Evolutionary conservation across 2,113 vertebrate genomes (phyloP), one percentile per base, ranked within the genome.

Genomic region (Pipa parva): DNA sequence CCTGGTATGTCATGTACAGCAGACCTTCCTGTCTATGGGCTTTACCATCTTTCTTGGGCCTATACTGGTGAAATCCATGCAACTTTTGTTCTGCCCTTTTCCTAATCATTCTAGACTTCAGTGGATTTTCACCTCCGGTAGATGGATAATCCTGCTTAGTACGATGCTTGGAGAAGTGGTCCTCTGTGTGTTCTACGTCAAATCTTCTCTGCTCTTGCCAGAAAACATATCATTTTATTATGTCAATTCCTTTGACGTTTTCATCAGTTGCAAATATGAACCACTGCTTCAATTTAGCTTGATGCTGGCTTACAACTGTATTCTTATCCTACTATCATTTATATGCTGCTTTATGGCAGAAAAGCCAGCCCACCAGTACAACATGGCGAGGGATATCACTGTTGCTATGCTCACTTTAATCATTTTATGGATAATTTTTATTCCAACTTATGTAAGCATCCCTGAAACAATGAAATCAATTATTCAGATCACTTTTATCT

Each of bases 261-360:
- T 49, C 25, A 20, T 67, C 21, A 67, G 83, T 18, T 98, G 95
- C n/a, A 76, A 59, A 0, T 36, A 83, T 0, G 4, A 5, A 1
- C 84, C 92, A 24, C 82, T 91, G 81, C 0, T 36, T 0, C 82
- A 80, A 58, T 84, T 93, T 0, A 73, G 77, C 17, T 9, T 94
- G 5, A 75, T 92, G 74, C 89, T 93, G 0, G 74, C 79, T 29
- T 72, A 75, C 71, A 92, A 90, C 0, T 6, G 18, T 28, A n/a
- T 54, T 2, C 36, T 93, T 71, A 83, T 81, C 11, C 49, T 72
- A 0, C 0, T 72, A 7, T 93, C 89, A 1, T 92, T 97, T 73
- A 88, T 95, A 59, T 86, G 88, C 80, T 95, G 92, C 0, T 99
- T 97, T 79, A 91, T 93, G 89, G 92, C 90, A 0, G 78, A 78